Evolutionary conservation across 1,140 invertebrate genomes (phyloP).

Genomic region (Goniozus legneri): DNA sequence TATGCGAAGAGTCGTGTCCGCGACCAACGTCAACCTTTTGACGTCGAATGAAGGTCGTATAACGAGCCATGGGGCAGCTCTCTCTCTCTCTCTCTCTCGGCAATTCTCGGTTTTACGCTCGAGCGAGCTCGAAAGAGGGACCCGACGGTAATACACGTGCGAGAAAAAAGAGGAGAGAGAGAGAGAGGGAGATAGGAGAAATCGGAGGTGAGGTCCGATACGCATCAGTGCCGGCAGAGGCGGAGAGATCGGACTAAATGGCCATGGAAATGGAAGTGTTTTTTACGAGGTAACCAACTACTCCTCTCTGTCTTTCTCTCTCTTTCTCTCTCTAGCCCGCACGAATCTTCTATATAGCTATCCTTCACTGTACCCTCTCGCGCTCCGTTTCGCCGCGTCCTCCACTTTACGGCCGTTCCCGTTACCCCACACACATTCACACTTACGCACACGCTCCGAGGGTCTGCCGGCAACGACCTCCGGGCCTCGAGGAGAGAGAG

Average conservation of each 20-base stretch:
- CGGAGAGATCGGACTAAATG: constrained; percentile 16
- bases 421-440: not conserved
- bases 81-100: not conserved
- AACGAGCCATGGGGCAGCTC: no score
- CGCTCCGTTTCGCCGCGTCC: not conserved
- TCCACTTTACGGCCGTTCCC: not conserved
- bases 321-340: no score
- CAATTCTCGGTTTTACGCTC: constrained; percentile 34
- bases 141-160: not conserved
- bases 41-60: no score
- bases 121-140: constrained; percentile 18
- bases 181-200: not conserved
- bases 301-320: not conserved
- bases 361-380: no score
- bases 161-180: constrained; percentile 7
- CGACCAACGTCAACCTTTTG: no score
- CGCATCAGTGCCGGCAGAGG: not conserved
- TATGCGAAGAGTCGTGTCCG: no score
- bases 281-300: constrained; percentile 25
- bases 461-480: not conserved
- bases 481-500: not conserved
- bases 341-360: no score
- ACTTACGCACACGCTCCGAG: no score
- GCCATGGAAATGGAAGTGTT: constrained; percentile 27
- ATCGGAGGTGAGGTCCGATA: not conserved